phyloP scores from a whole-genome alignment of 2,797 vertebrate genomes.

The Neomorphus geoffroyi region DNA sequence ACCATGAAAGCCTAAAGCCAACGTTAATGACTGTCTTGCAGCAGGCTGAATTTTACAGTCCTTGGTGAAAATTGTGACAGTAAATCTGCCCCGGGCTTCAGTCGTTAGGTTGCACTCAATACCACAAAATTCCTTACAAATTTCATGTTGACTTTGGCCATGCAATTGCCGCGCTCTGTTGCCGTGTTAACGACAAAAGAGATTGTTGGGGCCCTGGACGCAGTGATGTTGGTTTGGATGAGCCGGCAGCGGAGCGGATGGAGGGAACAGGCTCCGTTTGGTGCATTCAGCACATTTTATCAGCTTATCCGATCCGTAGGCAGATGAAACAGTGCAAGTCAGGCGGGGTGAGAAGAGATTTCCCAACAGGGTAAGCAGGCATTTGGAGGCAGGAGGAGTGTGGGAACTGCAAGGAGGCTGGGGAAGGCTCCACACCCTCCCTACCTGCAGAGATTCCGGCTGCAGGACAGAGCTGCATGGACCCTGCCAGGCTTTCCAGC shows the following conservation, averaged over 20 bases:
- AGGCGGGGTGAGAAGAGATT: slow-evolving; percentile 44
- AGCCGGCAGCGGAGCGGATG: neutral
- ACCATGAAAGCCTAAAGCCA: neutral
- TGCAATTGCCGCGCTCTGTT: neutral
- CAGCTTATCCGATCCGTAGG: slow-evolving; percentile 27
- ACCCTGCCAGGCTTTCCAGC: neutral
- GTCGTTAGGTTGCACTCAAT: slow-evolving; percentile 15
- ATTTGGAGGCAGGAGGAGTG: slow-evolving; percentile 40
- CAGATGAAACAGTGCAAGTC: slow-evolving; percentile 51
- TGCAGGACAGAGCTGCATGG: accelerated
- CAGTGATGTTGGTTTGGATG: neutral
- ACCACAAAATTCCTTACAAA: slow-evolving; percentile 47
- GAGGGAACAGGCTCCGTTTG: slow-evolving; percentile 29
- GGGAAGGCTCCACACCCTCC: neutral
- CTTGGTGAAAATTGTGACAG: slow-evolving; percentile 29
- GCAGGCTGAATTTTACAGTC: neutral
- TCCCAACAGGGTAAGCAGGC: slow-evolving; percentile 55
- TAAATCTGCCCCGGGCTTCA: slow-evolving; percentile 26
- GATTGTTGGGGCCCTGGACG: neutral
- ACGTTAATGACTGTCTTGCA: neutral
- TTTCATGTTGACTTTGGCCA: slow-evolving; percentile 37
- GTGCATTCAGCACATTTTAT: slow-evolving; percentile 52
- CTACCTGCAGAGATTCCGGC: neutral
- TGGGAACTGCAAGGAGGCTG: slow-evolving; percentile 3
- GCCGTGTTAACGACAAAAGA: slow-evolving; percentile 22